phyloP scores from a whole-genome alignment of 2,888 invertebrate species.

The Cataglyphis cursor region DNA sequence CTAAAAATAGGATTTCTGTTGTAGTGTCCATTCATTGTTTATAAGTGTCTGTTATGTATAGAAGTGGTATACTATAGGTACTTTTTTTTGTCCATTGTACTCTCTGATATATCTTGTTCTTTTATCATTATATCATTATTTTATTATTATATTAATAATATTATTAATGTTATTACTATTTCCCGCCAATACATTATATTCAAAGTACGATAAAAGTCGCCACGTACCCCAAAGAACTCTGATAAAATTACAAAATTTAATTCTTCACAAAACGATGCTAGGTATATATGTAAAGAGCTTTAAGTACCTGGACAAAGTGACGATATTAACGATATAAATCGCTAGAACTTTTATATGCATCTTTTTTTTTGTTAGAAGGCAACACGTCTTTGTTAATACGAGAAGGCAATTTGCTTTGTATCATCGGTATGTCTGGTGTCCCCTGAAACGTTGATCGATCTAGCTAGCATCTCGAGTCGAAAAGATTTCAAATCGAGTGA shows the following conservation, averaged over 20 bases:
- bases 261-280: constrained; percentile 76
- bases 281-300: constrained; percentile 68
- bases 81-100: constrained; percentile 85
- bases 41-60: constrained; percentile 82
- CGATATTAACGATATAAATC: constrained; percentile 79
- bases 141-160: constrained; percentile 69
- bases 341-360: constrained; percentile 77
- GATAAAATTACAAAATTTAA: constrained; percentile 79
- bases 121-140: constrained; percentile 66
- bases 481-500: constrained; percentile 61
- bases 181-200: constrained; percentile 71
- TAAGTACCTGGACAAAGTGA: constrained; percentile 84
- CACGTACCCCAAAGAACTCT: constrained; percentile 76
- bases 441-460: constrained; percentile 75
- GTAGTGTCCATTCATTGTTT: constrained; percentile 82
- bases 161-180: constrained; percentile 71
- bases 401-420: constrained; percentile 87
- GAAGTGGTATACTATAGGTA: constrained; percentile 84
- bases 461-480: constrained; percentile 48
- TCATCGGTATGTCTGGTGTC: constrained; percentile 85
- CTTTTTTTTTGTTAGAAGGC: constrained; percentile 84
- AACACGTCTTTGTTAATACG: constrained; percentile 85
- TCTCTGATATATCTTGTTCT: constrained; percentile 77
- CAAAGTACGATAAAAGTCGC: constrained; percentile 76
- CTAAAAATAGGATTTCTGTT: constrained; percentile 85